A percentile compares a stretch with the other conserved stretches of the same genome.
These are phyloP conservation scores for Parnassius glacialis DNA, from an alignment of 2,888 invertebrate species.

Conservation along the genomic window DNA sequence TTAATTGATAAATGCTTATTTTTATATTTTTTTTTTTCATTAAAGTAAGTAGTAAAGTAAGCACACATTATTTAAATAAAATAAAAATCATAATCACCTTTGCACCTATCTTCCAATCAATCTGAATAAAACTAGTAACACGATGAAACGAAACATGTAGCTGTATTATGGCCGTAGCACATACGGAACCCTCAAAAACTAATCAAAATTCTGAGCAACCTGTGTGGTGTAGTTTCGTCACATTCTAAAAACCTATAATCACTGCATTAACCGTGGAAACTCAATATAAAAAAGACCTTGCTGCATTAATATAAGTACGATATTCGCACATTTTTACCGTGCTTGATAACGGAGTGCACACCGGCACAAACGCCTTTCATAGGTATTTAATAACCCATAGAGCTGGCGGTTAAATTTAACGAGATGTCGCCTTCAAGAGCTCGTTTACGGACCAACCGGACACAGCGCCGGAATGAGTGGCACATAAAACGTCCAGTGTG, in stretches of 20 bases:
- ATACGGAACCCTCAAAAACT: too few relatives aligned
- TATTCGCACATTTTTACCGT: not conserved
- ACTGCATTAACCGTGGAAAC: not conserved
- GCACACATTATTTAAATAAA: too few relatives aligned
- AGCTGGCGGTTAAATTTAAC: slow-evolving; percentile 18
- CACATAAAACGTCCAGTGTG: not conserved
- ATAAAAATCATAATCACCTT: too few relatives aligned
- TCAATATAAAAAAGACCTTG: not conserved
- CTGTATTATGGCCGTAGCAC: too few relatives aligned
- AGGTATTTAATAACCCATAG: slow-evolving; percentile 14
- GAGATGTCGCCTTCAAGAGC: slow-evolving; percentile 19
- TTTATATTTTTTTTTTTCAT: too few relatives aligned
- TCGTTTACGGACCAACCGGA: slow-evolving; percentile 12
- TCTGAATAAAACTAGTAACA: too few relatives aligned
- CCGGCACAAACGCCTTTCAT: not conserved
- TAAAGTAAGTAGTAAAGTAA: too few relatives aligned
- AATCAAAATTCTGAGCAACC: too few relatives aligned
- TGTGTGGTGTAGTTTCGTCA: not conserved
- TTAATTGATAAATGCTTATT: too few relatives aligned
- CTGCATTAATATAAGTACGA: not conserved
- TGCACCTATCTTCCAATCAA: too few relatives aligned
- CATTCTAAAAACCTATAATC: not conserved
- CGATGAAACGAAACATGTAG: too few relatives aligned
- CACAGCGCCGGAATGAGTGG: not conserved
- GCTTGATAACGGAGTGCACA: not conserved